phyloP scores from a whole-genome alignment of 2,888 invertebrate genomes.

The Gasteruption jaculator region DNA sequence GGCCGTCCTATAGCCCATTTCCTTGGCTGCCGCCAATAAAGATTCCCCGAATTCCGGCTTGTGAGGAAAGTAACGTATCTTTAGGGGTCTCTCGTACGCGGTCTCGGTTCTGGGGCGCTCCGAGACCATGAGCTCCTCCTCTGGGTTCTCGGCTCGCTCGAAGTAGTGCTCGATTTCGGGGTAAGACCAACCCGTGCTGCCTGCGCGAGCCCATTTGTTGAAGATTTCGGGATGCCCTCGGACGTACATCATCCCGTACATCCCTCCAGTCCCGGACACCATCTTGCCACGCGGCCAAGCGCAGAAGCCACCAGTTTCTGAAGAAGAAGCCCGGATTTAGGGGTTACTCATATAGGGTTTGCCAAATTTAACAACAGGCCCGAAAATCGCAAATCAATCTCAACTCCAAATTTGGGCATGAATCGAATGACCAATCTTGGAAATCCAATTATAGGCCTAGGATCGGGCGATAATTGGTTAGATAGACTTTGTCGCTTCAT shows the following conservation, averaged over 20 bases:
- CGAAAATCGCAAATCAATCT: no score
- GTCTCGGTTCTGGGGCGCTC: conserved; percentile 22
- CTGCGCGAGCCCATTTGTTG: conserved; percentile 56
- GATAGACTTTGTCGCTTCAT: no score
- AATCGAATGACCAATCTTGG: no score
- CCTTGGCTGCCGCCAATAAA: conserved; percentile 39
- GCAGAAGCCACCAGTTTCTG: conserved; percentile 45
- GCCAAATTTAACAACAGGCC: no score
- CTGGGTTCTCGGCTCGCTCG: conserved; percentile 55
- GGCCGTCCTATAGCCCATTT: conserved; percentile 46
- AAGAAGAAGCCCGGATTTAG: conserved; percentile 4
- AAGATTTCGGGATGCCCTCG: conserved; percentile 59
- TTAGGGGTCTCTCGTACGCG: conserved; percentile 37
- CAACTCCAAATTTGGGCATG: no score
- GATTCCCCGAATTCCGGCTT: conserved; percentile 38
- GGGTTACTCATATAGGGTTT: no score
- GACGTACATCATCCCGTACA: conserved; percentile 63
- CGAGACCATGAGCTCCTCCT: conserved; percentile 30
- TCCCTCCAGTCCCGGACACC: conserved; percentile 60
- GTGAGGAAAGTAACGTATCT: conserved; percentile 41
- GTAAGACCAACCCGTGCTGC: conserved; percentile 60
- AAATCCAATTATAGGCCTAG: no score
- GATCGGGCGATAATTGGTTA: no score
- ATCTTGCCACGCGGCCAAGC: conserved; percentile 55
- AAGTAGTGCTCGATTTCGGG: conserved; percentile 53